Base-by-base conservation (phyloP, 2,888 invertebrate genomes). In the Idaea dimidiata region DNA sequence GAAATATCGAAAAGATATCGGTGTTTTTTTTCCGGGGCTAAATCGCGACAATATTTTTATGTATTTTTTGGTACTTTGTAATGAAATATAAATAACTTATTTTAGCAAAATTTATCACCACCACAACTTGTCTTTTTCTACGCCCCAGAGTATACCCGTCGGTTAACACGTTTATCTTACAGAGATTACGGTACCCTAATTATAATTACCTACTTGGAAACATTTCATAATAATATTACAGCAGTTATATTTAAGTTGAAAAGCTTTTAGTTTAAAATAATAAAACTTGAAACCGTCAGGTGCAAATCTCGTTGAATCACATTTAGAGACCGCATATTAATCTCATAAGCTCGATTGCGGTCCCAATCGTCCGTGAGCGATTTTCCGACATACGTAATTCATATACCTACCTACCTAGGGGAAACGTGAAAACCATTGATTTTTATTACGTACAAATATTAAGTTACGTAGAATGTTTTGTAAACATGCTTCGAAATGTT, bases 261-360 rank as follows among this genome's bases (percentile, higher is more conserved):
- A 43, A 43, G 43, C 43, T 43, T 43, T 43, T 43, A 43, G 43
- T 43, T 43, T 43, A 43, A 10, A 10, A 7, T 33, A 33, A 33
- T 43, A 10, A 43, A 14, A 43, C 14, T 43, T 7, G 43, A 3
- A 43, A 43, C 43, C 7, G 7, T 0, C 43, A 0, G 43, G 43
- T 67, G 64, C 73, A 69, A 77, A 75, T 70, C 70, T 64, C 68
- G 67, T 67, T 57, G 63, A 66, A 65, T 65, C 66, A 73, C 74
- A 74, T 77, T 77, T 75, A 63, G 66, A 71, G 67, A 67, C 67
- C 75, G 72, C 79, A 80, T 82, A 83, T 81, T 84, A 86, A 84
- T 83, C 81, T 77, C 72, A 76, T 82, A 77, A 78, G 76, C 77
- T 67, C 78, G 78, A 80, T 81, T 80, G 79, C 78, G 72, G 76